phyloP scores from a whole-genome alignment of 2,113 vertebrate genomes.

The Sceloporus tristichus region DNA sequence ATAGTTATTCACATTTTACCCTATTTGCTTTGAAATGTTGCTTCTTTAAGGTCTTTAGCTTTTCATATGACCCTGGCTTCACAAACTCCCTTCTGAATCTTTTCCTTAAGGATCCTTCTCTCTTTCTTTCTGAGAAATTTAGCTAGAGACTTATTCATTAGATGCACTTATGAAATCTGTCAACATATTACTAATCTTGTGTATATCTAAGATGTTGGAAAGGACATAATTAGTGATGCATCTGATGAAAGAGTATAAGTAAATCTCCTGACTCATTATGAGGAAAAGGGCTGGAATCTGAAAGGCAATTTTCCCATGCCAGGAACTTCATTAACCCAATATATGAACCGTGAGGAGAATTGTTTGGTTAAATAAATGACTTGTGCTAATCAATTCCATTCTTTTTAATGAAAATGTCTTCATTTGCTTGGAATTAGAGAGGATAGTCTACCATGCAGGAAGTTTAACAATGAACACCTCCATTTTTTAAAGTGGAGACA shows the following conservation, averaged over 20 bases:
- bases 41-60: neutral
- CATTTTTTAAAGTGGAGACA: neutral
- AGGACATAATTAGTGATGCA: conserved; percentile 21
- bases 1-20: neutral
- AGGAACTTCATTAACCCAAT: conserved; percentile 32
- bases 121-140: conserved; percentile 37
- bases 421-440: conserved; percentile 5
- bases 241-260: conserved; percentile 42
- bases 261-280: conserved; percentile 28
- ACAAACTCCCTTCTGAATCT: neutral
- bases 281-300: conserved; percentile 10
- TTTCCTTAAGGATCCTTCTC: neutral
- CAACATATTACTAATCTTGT: conserved; percentile 28
- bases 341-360: conserved; percentile 23
- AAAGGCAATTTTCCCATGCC: conserved; percentile 44
- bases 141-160: neutral
- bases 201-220: conserved; percentile 23
- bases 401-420: conserved; percentile 31
- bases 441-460: neutral
- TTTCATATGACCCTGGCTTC: neutral
- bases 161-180: conserved; percentile 27
- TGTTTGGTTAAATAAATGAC: conserved; percentile 38
- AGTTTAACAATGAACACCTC: neutral
- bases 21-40: conserved; percentile 4
- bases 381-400: conserved; percentile 32